Conservation (phyloP, 2,888 invertebrate genomes). For the Esperia sulphurella region DNA sequence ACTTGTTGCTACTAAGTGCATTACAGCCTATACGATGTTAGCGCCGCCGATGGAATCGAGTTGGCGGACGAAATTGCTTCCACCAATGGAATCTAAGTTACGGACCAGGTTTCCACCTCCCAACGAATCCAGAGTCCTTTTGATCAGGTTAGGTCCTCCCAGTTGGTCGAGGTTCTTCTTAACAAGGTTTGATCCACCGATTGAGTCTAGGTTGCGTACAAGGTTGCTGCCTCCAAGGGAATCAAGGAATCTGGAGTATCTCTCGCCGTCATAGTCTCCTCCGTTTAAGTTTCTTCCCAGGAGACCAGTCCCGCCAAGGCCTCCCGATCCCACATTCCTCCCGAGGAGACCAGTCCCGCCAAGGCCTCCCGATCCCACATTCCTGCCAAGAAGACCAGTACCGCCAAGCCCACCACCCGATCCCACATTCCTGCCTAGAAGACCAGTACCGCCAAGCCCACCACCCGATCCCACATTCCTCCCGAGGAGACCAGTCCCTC, state of each 20-base stretch:
- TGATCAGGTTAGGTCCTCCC: constrained; percentile 63
- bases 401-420: constrained; percentile 1
- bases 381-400: constrained; percentile 5
- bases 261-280: constrained; percentile 31
- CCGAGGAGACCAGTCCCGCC: constrained; percentile 23
- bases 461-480: constrained; percentile 17
- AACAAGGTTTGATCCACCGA: constrained; percentile 63
- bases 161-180: constrained; percentile 65
- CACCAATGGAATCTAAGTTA: constrained; percentile 70
- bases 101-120: constrained; percentile 68
- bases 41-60: constrained; percentile 58
- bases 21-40: constrained; percentile 52
- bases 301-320: constrained; percentile 17
- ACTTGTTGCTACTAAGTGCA: background rate
- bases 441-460: constrained; percentile 1
- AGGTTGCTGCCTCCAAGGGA: constrained; percentile 60
- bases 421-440: constrained; percentile 5
- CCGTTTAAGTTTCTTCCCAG: constrained; percentile 19
- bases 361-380: background rate
- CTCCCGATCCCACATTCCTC: constrained; percentile 24
- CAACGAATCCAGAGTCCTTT: constrained; percentile 59
- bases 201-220: constrained; percentile 57
- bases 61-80: constrained; percentile 68
- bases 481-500: constrained; percentile 30
- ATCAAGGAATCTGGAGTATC: constrained; percentile 39